Evolutionary conservation across 92 coral and sea anemone species (phyloP), one percentile per base, ranked within the genome.

Genomic region (Porites evermanni): DNA sequence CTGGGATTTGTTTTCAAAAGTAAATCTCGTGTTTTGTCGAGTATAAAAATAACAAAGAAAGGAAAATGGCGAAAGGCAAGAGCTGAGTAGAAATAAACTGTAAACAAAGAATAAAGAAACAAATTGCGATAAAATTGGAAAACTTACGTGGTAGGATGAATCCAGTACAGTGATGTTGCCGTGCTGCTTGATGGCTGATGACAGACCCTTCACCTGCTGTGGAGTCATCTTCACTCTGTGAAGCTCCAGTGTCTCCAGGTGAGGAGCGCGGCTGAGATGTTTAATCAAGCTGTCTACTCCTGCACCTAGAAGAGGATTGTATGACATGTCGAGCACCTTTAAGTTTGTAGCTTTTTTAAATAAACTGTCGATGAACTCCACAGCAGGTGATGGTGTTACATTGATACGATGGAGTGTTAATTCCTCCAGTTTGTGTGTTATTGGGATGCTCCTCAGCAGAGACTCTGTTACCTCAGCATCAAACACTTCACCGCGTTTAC

Each of bases 211-310:
- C 3, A 50, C 61, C 52, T 72, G 77, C 9, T 44, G 19, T 2
- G 21, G 53, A 19, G 64, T 20, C 79, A 74, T 74, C 16, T 74
- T 74, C 12, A 74, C 79, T 8, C 20, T n/a, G n/a, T n/a, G n/a
- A n/a, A n/a, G n/a, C 64, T 6, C 0, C 32, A 74, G 79, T 1
- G 0, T 3, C 17, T 53, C 0, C 18, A 74, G 64, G 32, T 54
- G 10, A 52, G 64, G 79, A 20, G 20, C 64, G 11, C 18, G 54
- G 18, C 32, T 53, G 65, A 74, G 64, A 19, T 74, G 65, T 20
- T 20, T 0, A 21, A 38, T n/a, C 1, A 74, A 4, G 54, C 14
- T 6, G 24, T 38, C 54, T 0, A 74, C 44, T 12, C 79, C 79
- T 11, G 19, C 79, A 54, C 44, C 64, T 2, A 56, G 61, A 11